These are phyloP conservation scores for Polylopha cassiicola DNA, from an alignment of 2,888 invertebrate species.

Conservation along the genomic window DNA sequence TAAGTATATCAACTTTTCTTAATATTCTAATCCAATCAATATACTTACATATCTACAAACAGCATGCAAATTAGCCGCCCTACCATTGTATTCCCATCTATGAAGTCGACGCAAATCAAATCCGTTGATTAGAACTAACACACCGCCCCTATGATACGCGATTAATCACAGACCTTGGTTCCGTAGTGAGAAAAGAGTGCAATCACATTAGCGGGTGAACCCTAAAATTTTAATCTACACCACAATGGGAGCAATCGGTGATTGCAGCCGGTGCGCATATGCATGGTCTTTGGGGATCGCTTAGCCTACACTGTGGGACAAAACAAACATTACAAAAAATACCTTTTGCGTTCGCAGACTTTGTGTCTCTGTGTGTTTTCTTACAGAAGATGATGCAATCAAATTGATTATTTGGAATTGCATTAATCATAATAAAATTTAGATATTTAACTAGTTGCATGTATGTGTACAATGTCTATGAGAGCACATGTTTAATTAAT, in stretches of 20 bases:
- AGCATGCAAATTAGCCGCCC: slow-evolving; percentile 26
- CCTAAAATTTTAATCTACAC: slow-evolving; percentile 76
- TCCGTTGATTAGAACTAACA: slow-evolving; percentile 67
- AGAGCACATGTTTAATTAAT: not conserved
- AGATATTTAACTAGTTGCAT: too few species aligned
- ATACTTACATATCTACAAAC: not conserved
- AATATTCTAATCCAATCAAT: too few species aligned
- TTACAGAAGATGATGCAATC: too few species aligned
- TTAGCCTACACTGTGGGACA: slow-evolving; percentile 56
- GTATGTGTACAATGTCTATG: too few species aligned
- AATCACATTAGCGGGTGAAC: slow-evolving; percentile 76
- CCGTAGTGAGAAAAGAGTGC: slow-evolving; percentile 62
- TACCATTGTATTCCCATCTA: slow-evolving; percentile 32
- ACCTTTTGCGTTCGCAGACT: too few species aligned
- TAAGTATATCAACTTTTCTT: too few species aligned
- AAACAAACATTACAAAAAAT: too few species aligned
- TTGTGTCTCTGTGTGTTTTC: too few species aligned
- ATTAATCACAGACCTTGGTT: slow-evolving; percentile 52
- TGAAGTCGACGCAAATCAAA: slow-evolving; percentile 34
- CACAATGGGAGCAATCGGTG: slow-evolving; percentile 72
- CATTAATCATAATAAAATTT: too few species aligned
- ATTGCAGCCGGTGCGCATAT: slow-evolving; percentile 71
- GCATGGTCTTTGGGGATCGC: slow-evolving; percentile 75
- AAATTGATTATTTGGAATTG: too few species aligned
- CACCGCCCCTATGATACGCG: slow-evolving; percentile 59